These are phyloP conservation scores for Centruroides vittatus DNA, from an alignment of 1,140 invertebrate genomes.

Conservation along the genomic window DNA sequence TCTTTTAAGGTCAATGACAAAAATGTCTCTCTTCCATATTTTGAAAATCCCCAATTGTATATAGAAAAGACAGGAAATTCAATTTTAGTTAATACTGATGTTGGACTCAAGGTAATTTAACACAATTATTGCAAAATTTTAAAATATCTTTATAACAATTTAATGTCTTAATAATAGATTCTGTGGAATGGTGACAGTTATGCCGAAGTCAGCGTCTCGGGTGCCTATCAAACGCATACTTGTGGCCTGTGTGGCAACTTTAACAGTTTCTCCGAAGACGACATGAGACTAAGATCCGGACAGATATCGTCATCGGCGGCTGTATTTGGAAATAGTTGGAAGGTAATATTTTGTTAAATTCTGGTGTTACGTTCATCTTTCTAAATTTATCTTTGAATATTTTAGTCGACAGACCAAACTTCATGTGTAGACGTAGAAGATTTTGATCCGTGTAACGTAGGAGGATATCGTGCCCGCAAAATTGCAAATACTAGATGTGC, in stretches of 20 bases:
- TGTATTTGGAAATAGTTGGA: constrained; percentile 19
- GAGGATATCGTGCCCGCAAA: constrained; percentile 11
- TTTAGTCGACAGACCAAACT: too few species aligned
- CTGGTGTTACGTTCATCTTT: too few species aligned
- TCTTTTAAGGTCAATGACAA: background rate
- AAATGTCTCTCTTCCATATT: constrained; percentile 4
- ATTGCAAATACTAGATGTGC: constrained; percentile 14
- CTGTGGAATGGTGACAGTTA: constrained; percentile 86
- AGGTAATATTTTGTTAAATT: constrained; percentile 18
- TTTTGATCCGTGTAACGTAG: constrained; percentile 11
- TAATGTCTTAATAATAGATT: constrained; percentile 35
- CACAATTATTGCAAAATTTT: background rate
- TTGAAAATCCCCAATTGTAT: constrained; percentile 11
- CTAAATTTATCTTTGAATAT: too few species aligned
- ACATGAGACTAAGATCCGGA: constrained; percentile 47
- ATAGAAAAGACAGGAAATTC: constrained; percentile 12
- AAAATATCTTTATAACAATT: background rate
- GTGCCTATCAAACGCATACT: constrained; percentile 54
- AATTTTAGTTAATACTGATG: constrained; percentile 12
- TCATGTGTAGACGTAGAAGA: constrained; percentile 7
- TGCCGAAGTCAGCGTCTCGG: constrained; percentile 70
- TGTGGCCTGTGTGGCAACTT: constrained; percentile 90
- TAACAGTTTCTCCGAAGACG: constrained; percentile 53
- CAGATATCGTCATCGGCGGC: constrained; percentile 37
- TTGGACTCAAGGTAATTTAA: constrained; percentile 11